These are phyloP conservation scores for Sisor rabdophorus DNA, from an alignment of 2,113 vertebrate genomes.

Conservation along the genomic window DNA sequence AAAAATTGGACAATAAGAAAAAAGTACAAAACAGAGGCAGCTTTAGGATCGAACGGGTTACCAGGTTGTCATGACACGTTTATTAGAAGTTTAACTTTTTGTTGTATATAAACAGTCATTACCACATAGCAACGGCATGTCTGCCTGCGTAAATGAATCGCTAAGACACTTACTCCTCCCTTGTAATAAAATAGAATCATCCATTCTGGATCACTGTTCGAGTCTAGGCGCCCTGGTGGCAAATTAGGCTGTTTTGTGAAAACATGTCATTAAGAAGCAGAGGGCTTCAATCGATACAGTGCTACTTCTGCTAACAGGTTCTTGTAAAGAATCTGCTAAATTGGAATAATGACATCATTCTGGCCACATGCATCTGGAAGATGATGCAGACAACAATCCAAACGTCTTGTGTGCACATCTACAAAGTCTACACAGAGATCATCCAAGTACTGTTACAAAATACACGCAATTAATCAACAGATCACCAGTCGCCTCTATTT, in stretches of 20 bases:
- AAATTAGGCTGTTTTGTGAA: slow-evolving; percentile 69
- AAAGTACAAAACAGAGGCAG: slow-evolving; percentile 1
- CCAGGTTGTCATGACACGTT: slow-evolving; percentile 35
- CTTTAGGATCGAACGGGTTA: slow-evolving; percentile 17
- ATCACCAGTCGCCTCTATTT: background rate
- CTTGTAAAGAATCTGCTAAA: slow-evolving; percentile 62
- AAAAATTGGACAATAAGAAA: slow-evolving; percentile 13
- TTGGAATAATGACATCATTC: slow-evolving; percentile 53
- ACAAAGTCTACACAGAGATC: slow-evolving; percentile 52
- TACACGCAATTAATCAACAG: slow-evolving; percentile 27
- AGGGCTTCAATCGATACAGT: slow-evolving; percentile 64
- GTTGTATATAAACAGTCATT: slow-evolving; percentile 35
- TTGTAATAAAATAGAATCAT: slow-evolving; percentile 9
- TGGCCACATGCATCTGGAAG: slow-evolving; percentile 40
- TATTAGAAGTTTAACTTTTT: slow-evolving; percentile 31
- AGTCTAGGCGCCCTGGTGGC: slow-evolving; percentile 52
- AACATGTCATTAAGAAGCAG: slow-evolving; percentile 62
- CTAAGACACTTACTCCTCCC: slow-evolving; percentile 1
- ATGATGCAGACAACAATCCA: slow-evolving; percentile 54
- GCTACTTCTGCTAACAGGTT: slow-evolving; percentile 74
- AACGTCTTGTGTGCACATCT: slow-evolving; percentile 54
- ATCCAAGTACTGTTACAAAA: slow-evolving; percentile 17
- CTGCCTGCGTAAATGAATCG: slow-evolving; percentile 27
- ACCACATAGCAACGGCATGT: slow-evolving; percentile 24
- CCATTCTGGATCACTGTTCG: slow-evolving; percentile 15